These are phyloP conservation scores for Petrolisthes cinctipes DNA, from an alignment of 2,888 invertebrate genomes.

Conservation along the genomic window DNA sequence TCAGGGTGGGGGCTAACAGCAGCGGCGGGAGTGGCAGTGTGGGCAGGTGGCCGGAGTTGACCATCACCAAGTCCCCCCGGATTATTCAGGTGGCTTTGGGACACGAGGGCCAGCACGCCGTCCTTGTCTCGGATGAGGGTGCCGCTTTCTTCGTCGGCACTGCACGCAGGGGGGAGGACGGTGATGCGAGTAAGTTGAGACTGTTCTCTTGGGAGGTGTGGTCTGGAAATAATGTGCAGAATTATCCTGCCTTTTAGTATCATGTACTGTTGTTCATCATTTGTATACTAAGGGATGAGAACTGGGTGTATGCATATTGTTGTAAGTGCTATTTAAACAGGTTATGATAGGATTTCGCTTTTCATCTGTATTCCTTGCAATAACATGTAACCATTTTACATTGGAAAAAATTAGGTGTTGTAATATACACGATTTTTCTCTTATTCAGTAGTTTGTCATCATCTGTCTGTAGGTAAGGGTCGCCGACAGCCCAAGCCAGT, in stretches of 20 bases:
- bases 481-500: conserved; percentile 88
- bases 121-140: conserved; percentile 93
- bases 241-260: no score
- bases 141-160: conserved; percentile 88
- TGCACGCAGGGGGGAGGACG: conserved; percentile 92
- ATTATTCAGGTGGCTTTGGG: conserved; percentile 87
- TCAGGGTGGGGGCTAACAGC: conserved; percentile 23
- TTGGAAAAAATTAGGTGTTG: neutral
- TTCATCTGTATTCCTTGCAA: neutral
- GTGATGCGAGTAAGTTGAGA: conserved; percentile 78
- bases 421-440: neutral
- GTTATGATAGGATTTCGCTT: neutral
- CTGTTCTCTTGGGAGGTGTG: no score
- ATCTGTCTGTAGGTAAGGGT: conserved; percentile 61
- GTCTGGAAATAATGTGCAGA: neutral
- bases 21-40: conserved; percentile 1
- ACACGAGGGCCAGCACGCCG: conserved; percentile 92
- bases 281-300: no score
- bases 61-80: conserved; percentile 80
- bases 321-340: no score
- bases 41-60: conserved; percentile 71
- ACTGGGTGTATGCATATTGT: no score
- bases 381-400: neutral
- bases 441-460: neutral
- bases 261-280: no score